Conservation (phyloP, 2,888 invertebrate genomes). For the Hololepta plana region DNA sequence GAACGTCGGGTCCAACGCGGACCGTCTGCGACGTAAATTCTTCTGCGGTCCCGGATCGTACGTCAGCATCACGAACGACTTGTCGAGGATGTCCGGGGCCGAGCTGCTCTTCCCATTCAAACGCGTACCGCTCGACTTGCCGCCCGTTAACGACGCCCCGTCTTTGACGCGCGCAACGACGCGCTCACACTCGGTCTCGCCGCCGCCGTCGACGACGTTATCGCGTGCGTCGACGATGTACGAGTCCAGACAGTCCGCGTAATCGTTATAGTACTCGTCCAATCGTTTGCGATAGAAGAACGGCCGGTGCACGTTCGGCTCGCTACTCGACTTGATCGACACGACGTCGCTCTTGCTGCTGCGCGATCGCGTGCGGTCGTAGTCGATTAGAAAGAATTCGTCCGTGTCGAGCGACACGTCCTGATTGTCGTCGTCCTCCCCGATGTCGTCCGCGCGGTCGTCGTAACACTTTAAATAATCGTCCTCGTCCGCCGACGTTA, state of each 20-base stretch:
- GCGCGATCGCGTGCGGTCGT: slow-evolving; percentile 14
- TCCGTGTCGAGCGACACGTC: slow-evolving; percentile 16
- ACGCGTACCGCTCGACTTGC: no score
- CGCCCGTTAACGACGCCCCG: no score
- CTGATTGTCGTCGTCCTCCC: slow-evolving; percentile 15
- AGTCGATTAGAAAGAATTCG: slow-evolving; percentile 26
- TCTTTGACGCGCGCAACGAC: background rate
- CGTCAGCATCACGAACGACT: slow-evolving; percentile 23
- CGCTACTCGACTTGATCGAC: slow-evolving; percentile 22
- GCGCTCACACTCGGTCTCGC: background rate
- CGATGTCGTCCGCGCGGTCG: slow-evolving; percentile 5
- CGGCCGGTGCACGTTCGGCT: slow-evolving; percentile 17
- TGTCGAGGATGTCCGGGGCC: slow-evolving; percentile 33
- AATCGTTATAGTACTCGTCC: slow-evolving; percentile 44
- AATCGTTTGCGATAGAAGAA: slow-evolving; percentile 20
- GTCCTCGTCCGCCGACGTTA: no score
- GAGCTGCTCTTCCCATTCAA: no score
- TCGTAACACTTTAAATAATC: slow-evolving; percentile 11
- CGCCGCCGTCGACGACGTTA: background rate
- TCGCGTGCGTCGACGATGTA: slow-evolving; percentile 19
- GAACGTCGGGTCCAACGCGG: no score
- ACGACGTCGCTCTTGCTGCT: slow-evolving; percentile 11
- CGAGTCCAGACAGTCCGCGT: slow-evolving; percentile 40
- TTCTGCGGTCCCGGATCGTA: slow-evolving; percentile 34
- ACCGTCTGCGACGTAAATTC: no score